Conservation (phyloP, 2,113 vertebrate genomes). For the Nerophis lumbriciformis region DNA sequence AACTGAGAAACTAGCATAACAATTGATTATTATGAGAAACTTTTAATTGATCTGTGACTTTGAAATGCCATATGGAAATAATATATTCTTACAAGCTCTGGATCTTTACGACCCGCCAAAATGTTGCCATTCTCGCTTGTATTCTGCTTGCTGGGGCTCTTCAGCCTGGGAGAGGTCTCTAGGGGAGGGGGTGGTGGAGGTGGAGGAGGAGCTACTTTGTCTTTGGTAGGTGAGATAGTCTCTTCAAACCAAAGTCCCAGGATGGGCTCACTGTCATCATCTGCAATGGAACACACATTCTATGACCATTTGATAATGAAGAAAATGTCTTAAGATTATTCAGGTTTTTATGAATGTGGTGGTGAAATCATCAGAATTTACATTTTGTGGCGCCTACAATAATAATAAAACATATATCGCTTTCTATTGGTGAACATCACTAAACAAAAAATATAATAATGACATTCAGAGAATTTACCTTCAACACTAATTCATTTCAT, state of each 20-base stretch:
- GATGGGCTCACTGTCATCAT: conserved; percentile 97
- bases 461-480: background rate
- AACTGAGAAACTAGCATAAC: conserved; percentile 82
- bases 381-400: conserved; percentile 38
- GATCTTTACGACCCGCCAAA: conserved; percentile 94
- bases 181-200: conserved; percentile 87
- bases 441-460: conserved; percentile 11
- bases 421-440: conserved; percentile 35
- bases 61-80: background rate
- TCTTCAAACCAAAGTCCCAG: conserved; percentile 99
- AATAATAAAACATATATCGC: conserved; percentile 28
- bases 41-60: background rate
- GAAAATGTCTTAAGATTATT: conserved; percentile 1
- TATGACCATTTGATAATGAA: background rate
- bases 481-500: background rate
- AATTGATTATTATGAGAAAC: background rate
- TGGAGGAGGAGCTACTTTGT: conserved; percentile 87
- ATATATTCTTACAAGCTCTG: conserved; percentile 82
- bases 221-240: conserved; percentile 96
- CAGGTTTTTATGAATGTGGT: conserved; percentile 18
- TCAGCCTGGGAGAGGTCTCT: conserved; percentile 88
- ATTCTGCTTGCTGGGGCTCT: conserved; percentile 91
- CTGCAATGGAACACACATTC: conserved; percentile 61
- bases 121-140: conserved; percentile 93
- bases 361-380: conserved; percentile 25